phyloP scores from a whole-genome alignment of 2,888 invertebrate species.

The Salticus scenicus region DNA sequence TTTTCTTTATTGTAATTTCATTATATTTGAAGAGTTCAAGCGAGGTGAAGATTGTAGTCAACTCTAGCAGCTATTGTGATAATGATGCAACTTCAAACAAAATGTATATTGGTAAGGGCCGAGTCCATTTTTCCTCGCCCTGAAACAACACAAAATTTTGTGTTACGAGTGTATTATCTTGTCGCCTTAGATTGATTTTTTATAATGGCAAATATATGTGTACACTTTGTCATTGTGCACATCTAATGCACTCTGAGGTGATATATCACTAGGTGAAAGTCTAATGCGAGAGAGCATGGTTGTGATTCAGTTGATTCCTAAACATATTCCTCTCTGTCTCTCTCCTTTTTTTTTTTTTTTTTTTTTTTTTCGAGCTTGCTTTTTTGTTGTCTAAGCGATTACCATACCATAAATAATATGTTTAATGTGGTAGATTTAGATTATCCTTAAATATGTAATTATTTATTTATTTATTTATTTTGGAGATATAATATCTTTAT shows the following conservation, averaged over 20 bases:
- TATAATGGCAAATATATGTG: constrained; percentile 28
- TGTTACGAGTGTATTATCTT: constrained; percentile 52
- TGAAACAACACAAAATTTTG: constrained; percentile 28
- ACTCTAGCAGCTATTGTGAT: constrained; percentile 62
- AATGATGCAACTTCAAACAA: constrained; percentile 24
- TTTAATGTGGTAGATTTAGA: neutral
- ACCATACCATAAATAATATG: neutral
- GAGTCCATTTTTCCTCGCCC: constrained; percentile 22
- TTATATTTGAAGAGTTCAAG: constrained; percentile 19
- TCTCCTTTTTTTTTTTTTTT: constrained; percentile 1
- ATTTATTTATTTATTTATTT: no score
- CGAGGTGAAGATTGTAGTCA: constrained; percentile 3
- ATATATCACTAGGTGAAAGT: constrained; percentile 34
- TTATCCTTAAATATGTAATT: no score
- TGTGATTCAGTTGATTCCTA: constrained; percentile 39
- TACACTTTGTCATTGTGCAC: neutral
- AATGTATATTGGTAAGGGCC: constrained; percentile 13
- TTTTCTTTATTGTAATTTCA: constrained; percentile 25
- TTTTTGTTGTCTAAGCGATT: constrained; percentile 19
- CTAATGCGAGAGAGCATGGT: constrained; percentile 41
- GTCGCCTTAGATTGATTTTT: constrained; percentile 49
- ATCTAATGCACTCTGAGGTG: constrained; percentile 21
- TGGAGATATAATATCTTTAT: no score
- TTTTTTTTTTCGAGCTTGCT: constrained; percentile 25
- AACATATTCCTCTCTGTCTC: neutral